Base-by-base conservation (phyloP, 2,888 invertebrate species). In the Bedellia somnulentella region DNA sequence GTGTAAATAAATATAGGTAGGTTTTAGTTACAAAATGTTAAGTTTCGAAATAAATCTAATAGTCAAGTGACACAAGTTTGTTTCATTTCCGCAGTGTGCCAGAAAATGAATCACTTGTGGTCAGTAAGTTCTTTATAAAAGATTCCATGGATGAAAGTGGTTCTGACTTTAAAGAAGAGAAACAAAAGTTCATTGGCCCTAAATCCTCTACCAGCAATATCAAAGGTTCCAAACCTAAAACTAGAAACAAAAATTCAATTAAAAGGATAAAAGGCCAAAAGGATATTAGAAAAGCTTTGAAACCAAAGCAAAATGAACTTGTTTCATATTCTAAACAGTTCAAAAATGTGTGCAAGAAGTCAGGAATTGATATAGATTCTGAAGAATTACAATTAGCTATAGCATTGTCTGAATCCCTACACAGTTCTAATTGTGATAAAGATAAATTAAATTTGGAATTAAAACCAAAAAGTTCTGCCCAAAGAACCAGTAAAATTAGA, bases 301-400 rank as follows among this genome's bases (percentile, higher is more conserved):
- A 61, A 29, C 35, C 47, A 5, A 62, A 61, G 34, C 60, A 58
- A 38, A 62, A 53, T 46, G 66, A 73, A 32, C 44, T 71, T 24
- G 38, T 70, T 31, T 39, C 55, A 12, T 76, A 71, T 44, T 47
- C 66, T 5, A 57, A 66, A 34, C 53, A 61, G 36, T 76, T 62
- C 58, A 63, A 61, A 42, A 54, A 46, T 45, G 63, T 73, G 35
- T 80, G 64, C 39, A 57, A 55, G 34, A 45, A 54, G 37, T 58
- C 56, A 31, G 71, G 71, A 2, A 44, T 67, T 30, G 82, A 84
- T 49, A 60, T 82, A 26, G 80, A 84, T 59, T 61, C 81, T 0
- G 82, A 85, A 42, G 81, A 86, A 40, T 56, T 86, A 36, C 83
- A 85, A 49, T 45, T 86, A 52, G 86, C 85, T 24, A 63, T 86